Conservation (phyloP, 2,888 invertebrate species). For the Perdita meconis region DNA sequence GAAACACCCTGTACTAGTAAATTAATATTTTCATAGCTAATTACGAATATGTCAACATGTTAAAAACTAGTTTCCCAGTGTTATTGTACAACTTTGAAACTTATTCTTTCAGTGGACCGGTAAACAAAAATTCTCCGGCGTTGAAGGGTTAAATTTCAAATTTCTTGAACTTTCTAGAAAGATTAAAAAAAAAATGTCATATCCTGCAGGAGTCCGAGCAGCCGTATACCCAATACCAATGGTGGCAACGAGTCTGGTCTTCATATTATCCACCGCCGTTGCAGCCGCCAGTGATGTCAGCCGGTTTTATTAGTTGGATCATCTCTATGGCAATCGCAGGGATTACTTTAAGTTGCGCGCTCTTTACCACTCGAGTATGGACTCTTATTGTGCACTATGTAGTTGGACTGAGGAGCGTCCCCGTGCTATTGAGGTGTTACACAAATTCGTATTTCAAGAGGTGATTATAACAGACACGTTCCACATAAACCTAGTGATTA, state of each 20-base stretch:
- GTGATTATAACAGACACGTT: conserved; percentile 36
- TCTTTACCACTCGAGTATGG: conserved; percentile 55
- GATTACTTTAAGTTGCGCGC: conserved; percentile 64
- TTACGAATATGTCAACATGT: no score
- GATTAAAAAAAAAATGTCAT: neutral
- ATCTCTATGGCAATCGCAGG: conserved; percentile 75
- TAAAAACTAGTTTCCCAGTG: no score
- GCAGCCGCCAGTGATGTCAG: conserved; percentile 74
- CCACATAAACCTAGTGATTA: no score
- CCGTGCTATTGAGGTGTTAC: conserved; percentile 15
- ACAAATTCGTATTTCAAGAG: conserved; percentile 14
- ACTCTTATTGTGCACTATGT: conserved; percentile 12
- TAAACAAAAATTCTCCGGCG: no score
- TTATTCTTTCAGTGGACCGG: no score
- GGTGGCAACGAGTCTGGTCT: conserved; percentile 81
- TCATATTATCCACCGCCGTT: conserved; percentile 75
- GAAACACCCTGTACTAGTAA: no score
- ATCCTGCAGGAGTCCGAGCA: conserved; percentile 73
- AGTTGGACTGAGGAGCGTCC: neutral
- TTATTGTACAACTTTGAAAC: no score
- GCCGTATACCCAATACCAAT: conserved; percentile 71
- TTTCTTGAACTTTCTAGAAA: no score
- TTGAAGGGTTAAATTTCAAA: no score
- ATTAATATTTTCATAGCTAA: no score
- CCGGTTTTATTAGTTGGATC: conserved; percentile 79